Base-by-base conservation (phyloP, 1,140 invertebrate genomes). In the Musca domestica region DNA sequence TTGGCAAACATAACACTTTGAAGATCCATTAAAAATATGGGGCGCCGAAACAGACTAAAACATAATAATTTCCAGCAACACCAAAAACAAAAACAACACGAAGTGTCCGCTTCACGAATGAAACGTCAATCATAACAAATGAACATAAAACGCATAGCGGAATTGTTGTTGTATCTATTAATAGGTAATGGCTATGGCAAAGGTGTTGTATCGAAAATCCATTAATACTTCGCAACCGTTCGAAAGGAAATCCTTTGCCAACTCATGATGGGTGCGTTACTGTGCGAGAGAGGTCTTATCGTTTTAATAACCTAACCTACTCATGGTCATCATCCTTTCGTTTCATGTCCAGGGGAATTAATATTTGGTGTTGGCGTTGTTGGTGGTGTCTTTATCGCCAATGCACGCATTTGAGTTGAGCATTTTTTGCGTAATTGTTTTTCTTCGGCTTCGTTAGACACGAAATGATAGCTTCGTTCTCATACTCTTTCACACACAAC, bases 71-170 rank as follows among this genome's bases (percentile, higher is more conserved):
- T 41, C 34, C 4, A 19, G 20, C 47, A 23, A 22, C 22, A 54
- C 4, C 22, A n/a, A n/a, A n/a, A n/a, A n/a, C n/a, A n/a, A n/a
- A n/a, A 54, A 25, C 54, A 58, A 51, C 48, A 51, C 48, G 20
- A 51, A 19, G 0, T 19, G n/a, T 20, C 34, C 6, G 17, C 14
- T 2, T 4, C n/a, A 30, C 15, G 27, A 10, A 25, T 27, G n/a
- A 58, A 58, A 58, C 54, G 54, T 58, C 54, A 58, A 58, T 58
- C 54, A 58, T 41, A 58, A 58, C 2, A 58, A 58, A 58, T 19
- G 48, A 51, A 51, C 17, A 10, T 51, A 22, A 51, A 51, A 17
- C 48, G 17, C 48, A 19, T 22, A 19, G 9, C 20, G 20, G 20
- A 48, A 19, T 14, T 2, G 15, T 27, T 56, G 51, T 23, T 14